A percentile compares a stretch with the other conserved stretches of the same genome.
phyloP scores from a whole-genome alignment of 2,888 invertebrate genomes.

The Steinernema hermaphroditum region DNA sequence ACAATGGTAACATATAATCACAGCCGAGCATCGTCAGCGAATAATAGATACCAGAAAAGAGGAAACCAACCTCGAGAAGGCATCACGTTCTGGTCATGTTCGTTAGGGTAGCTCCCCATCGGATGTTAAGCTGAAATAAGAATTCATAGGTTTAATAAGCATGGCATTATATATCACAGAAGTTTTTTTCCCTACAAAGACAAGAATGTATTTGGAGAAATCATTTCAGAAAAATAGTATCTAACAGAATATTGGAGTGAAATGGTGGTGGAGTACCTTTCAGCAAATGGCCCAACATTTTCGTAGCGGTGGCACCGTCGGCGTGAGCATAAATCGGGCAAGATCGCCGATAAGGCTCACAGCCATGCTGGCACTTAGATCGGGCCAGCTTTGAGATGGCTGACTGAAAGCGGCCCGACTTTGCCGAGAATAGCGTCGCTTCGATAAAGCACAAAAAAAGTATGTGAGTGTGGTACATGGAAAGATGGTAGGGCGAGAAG shows the following conservation, averaged over 20 bases:
- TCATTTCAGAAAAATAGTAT: neutral
- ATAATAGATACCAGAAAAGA: neutral
- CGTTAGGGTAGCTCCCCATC: slow-evolving; percentile 31
- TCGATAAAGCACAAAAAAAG: slow-evolving; percentile 20
- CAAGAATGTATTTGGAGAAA: neutral
- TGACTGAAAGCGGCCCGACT: slow-evolving; percentile 18
- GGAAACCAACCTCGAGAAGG: slow-evolving; percentile 37
- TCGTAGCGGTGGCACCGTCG: slow-evolving; percentile 11
- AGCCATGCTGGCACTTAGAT: slow-evolving; percentile 10
- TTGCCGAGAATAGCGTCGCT: neutral
- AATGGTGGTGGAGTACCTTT: slow-evolving; percentile 1
- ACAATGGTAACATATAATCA: neutral
- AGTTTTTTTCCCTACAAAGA: slow-evolving; percentile 7
- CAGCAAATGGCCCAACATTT: slow-evolving; percentile 1
- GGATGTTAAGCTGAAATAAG: slow-evolving; percentile 25
- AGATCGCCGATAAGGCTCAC: slow-evolving; percentile 13
- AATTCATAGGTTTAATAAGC: neutral
- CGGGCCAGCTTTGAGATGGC: slow-evolving; percentile 2
- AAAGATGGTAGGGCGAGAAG: slow-evolving; percentile 23
- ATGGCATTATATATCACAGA: neutral
- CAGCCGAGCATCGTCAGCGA: too few species aligned
- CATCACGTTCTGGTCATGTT: slow-evolving; percentile 41
- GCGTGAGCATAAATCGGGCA: slow-evolving; percentile 16
- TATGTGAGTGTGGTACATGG: slow-evolving; percentile 11
- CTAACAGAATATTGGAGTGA: neutral